Evolutionary conservation across 2,113 vertebrate genomes (phyloP).

Genomic region (Platysternon megacephalum): DNA sequence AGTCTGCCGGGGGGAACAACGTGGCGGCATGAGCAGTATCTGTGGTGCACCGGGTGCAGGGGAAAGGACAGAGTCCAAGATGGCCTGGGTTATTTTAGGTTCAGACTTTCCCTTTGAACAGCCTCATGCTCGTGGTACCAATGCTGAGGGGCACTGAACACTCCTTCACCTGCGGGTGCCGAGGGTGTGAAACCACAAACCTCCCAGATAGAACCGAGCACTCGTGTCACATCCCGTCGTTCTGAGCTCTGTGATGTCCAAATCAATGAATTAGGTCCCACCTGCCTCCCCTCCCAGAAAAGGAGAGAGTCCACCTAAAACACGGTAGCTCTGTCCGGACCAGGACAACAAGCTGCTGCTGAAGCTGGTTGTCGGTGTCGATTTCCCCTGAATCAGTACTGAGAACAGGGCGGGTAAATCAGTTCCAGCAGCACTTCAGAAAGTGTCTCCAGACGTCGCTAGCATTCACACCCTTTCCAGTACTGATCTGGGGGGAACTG

Average conservation of each 20-base stretch:
- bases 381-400: background rate
- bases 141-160: background rate
- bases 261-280: background rate
- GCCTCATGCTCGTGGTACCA: background rate
- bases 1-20: background rate
- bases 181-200: background rate
- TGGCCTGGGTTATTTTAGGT: background rate
- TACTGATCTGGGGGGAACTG: background rate
- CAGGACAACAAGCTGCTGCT: background rate
- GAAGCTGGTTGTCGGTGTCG: background rate
- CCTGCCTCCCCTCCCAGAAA: background rate
- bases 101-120: background rate
- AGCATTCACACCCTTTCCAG: too few species aligned
- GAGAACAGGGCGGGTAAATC: too few species aligned
- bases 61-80: too few species aligned
- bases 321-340: background rate
- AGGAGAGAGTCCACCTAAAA: background rate
- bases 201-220: background rate
- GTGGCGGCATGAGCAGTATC: background rate
- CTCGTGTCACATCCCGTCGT: too few species aligned
- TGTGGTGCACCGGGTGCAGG: background rate
- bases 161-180: background rate
- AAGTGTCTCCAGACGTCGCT: too few species aligned
- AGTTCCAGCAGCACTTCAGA: too few species aligned
- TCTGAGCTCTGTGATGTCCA: background rate